Evolutionary conservation across 1,140 invertebrate genomes (phyloP), one percentile per base, ranked within the genome.

Genomic region (Dreissena polymorpha): DNA sequence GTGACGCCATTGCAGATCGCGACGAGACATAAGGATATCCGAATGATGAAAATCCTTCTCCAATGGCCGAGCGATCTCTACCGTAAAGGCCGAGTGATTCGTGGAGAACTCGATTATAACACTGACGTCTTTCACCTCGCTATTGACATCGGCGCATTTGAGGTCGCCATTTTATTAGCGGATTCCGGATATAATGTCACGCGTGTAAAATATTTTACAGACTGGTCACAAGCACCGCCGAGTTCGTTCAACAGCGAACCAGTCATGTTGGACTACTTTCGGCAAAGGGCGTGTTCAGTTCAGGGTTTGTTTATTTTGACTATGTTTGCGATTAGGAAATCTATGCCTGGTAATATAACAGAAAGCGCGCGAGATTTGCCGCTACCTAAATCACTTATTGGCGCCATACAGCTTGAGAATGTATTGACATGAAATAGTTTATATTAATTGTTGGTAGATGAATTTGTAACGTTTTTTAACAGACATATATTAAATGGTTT

Each of bases 1-100:
- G 82, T 75, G 16, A 88, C 86, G 12, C 85, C 86, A 14, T 53
- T 88, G n/a, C 82, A 86, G 21, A 80, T 86, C 49, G 85, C 86
- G 21, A 78, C 74, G 25, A 79, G 78, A 50, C 71, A 85, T n/a
- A 72, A 71, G 23, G 75, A 86, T 70, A 6, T 73, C 5, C 63
- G 69, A 14, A 77, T 67, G 14, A 68, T 81, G 25, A 86, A 85
- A 29, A 25, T 80, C 18, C 55, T 88, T 10, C 53, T 86, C 14
- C 64, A 67, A 16, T 86, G 69, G 68, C 71, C 65, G 25, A 82
- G 79, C 39, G 51, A 82, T 27, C 65, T 82, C 18, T 82, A 82
- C 71, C 69, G 79, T 39, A 60, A 68, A n/a, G 79, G 79, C n/a
- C 70, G 79, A 0, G 79, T 82, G 3, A 74, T 65, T 25, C 53